A percentile compares a stretch with the other conserved stretches of the same genome.
Conservation (phyloP, 23 tunicate genomes). For the Diplosoma virens region DNA sequence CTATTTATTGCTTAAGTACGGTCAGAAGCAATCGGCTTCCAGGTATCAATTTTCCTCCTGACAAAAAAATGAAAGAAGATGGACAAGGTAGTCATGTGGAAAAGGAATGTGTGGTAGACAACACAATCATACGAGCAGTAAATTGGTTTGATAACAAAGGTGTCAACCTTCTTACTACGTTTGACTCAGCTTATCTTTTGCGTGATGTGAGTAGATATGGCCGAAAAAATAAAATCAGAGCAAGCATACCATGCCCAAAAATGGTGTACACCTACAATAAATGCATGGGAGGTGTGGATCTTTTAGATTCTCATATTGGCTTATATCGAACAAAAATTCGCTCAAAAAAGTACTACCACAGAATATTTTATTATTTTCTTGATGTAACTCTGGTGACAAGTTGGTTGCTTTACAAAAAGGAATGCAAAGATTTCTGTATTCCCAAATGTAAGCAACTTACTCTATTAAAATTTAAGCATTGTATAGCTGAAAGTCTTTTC, state of each 20-base stretch:
- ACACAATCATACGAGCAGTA: background rate
- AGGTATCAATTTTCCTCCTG: background rate
- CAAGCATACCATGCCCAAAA: background rate
- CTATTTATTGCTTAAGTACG: background rate
- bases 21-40: background rate
- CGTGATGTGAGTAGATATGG: background rate
- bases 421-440: background rate
- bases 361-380: background rate
- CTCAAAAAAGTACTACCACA: constrained; percentile 7
- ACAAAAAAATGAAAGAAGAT: background rate
- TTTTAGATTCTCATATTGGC: background rate
- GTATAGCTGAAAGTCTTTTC: too few species aligned
- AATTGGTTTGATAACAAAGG: background rate
- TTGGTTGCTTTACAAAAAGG: background rate
- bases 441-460: too few species aligned
- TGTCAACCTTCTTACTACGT: background rate
- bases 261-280: background rate
- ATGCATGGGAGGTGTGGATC: background rate
- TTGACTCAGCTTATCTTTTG: background rate
- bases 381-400: background rate
- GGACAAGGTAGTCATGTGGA: background rate
- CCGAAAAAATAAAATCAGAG: background rate
- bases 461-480: too few species aligned
- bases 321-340: background rate
- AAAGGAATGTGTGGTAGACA: background rate